Base-by-base conservation (phyloP, 2,888 invertebrate genomes). In the Pachymerium ferrugineum region DNA sequence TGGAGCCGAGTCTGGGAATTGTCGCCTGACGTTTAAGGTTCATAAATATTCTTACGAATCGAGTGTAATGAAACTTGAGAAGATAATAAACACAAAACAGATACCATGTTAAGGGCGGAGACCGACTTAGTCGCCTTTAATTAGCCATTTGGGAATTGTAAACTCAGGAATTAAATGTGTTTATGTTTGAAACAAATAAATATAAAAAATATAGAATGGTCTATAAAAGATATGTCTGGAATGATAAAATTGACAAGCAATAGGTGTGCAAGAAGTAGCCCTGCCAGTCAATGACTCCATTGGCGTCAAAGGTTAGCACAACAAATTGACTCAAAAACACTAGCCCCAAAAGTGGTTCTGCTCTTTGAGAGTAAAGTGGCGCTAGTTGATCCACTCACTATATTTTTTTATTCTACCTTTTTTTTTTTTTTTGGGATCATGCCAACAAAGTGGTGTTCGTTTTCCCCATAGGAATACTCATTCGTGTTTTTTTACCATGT, bases 301-400 rank as follows among this genome's bases (percentile, higher is more conserved):
- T 62, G 62, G 62, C 62, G 62, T n/a, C 28, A 62, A 62, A 62
- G 62, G 62, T 62, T 62, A 62, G 62, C 28, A 28, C 62, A 62
- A 62, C 62, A 62, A 62, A 62, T 62, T 62, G 62, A 62, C 62
- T 62, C 62, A 62, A 62, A n/a, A 62, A 62, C 62, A 62, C 25
- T n/a, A 62, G 62, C 62, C 62, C 28, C 28, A 62, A 62, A 62
- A 62, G 62, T 62, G 62, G 62, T 62, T 62, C 62, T 62, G 62
- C 28, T 62, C 62, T 62, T n/a, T n/a, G 28, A 62, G 62, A 62
- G 62, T 62, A 62, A 62, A 62, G 62, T 62, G 62, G 62, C 28
- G 62, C 62, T 62, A 62, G 62, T 62, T 62, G 62, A 62, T 62
- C 62, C 62, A 62, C 62, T 62, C 62, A 62, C 62, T 62, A 62